phyloP scores from a whole-genome alignment of 2,888 invertebrate genomes.

The Tenthredo mesomela region DNA sequence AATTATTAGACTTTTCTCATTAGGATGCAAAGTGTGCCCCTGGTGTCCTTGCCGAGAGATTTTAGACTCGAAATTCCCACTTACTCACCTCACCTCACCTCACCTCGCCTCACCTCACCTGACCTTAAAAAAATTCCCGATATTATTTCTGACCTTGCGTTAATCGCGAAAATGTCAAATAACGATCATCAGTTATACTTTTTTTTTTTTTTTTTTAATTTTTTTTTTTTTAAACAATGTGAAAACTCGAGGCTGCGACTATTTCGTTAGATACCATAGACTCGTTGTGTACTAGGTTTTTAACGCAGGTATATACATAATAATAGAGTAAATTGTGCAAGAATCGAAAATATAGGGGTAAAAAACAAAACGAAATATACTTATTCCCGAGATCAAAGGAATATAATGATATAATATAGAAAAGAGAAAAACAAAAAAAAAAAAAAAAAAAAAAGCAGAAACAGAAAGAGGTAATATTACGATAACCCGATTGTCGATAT shows the following conservation, averaged over 20 bases:
- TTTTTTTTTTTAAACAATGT: too few relatives aligned
- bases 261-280: too few relatives aligned
- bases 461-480: background rate
- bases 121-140: background rate
- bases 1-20: constrained; percentile 33
- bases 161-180: too few relatives aligned
- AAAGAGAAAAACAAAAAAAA: background rate
- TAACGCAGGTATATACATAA: too few relatives aligned
- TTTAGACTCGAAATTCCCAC: background rate
- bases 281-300: too few relatives aligned
- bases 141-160: background rate
- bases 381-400: background rate
- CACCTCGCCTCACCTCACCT: background rate
- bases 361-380: background rate
- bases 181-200: too few relatives aligned
- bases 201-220: too few relatives aligned
- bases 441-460: background rate
- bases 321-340: too few relatives aligned
- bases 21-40: constrained; percentile 32
- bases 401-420: background rate
- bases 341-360: too few relatives aligned
- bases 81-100: background rate
- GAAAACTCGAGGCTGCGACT: too few relatives aligned
- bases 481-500: background rate
- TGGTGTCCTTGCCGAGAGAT: constrained; percentile 28